Percentiles rank a stretch among this genome's conserved stretches.
These are phyloP conservation scores for Orgyia antiqua DNA, from an alignment of 2,888 invertebrate genomes.

Conservation along the genomic window DNA sequence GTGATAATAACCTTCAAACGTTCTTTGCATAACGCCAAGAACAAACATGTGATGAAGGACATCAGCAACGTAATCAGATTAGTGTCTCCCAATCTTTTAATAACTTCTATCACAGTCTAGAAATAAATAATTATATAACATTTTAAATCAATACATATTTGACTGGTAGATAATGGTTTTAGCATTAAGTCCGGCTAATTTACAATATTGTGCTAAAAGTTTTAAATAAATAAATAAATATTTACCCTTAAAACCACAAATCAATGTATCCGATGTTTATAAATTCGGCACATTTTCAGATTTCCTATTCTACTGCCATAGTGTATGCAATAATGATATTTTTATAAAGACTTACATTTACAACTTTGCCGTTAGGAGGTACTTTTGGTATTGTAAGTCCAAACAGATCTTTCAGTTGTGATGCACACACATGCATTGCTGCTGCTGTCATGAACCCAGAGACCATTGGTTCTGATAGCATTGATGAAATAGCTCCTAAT, in stretches of 20 bases:
- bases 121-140: constrained; percentile 27
- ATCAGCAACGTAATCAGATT: constrained; percentile 84
- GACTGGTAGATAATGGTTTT: too few relatives aligned
- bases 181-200: too few relatives aligned
- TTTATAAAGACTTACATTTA: constrained; percentile 75
- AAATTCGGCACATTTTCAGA: too few relatives aligned
- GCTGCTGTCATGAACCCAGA: constrained; percentile 94
- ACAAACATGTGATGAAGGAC: constrained; percentile 81
- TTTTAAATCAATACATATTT: neutral
- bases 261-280: too few relatives aligned
- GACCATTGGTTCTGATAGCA: constrained; percentile 89
- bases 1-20: constrained; percentile 86
- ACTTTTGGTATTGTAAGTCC: constrained; percentile 79
- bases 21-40: constrained; percentile 85
- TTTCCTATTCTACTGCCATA: too few relatives aligned
- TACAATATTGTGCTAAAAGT: too few relatives aligned
- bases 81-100: constrained; percentile 63
- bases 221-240: too few relatives aligned
- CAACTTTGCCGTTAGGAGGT: constrained; percentile 80
- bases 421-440: constrained; percentile 89
- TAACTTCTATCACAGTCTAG: constrained; percentile 75
- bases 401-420: constrained; percentile 86
- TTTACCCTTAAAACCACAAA: too few relatives aligned
- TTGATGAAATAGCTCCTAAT: constrained; percentile 85
- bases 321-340: neutral